Percentiles rank a stretch among this genome's conserved stretches.
These are phyloP conservation scores for Drosophila albomicans DNA, from an alignment of 1,140 invertebrate species.

Conservation along the genomic window DNA sequence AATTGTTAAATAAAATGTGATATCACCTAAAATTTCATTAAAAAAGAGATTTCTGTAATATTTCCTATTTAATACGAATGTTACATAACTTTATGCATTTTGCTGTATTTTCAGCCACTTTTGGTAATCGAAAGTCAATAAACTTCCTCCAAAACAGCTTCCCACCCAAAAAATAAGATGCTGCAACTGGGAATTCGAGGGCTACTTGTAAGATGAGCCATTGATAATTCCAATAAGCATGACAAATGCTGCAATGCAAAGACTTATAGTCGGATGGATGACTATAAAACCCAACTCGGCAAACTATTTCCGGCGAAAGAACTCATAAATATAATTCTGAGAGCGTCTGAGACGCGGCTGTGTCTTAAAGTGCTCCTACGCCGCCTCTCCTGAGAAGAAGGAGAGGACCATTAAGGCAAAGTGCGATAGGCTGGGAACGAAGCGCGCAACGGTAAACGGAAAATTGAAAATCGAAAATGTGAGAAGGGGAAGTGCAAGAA, in stretches of 20 bases:
- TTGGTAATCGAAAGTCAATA: background rate
- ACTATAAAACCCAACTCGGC: conserved; percentile 44
- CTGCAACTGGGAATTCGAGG: conserved; percentile 14
- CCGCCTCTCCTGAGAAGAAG: background rate
- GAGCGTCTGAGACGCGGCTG: conserved; percentile 46
- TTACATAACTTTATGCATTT: background rate
- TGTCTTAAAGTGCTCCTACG: conserved; percentile 41
- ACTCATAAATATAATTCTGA: conserved; percentile 62
- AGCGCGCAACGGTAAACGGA: conserved; percentile 57
- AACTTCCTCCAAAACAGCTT: background rate
- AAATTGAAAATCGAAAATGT: conserved; percentile 50
- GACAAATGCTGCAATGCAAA: conserved; percentile 33
- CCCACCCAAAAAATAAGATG: conserved; percentile 1
- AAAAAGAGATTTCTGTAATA: no score
- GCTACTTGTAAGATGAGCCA: conserved; percentile 37
- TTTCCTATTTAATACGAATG: no score
- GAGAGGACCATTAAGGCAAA: conserved; percentile 67
- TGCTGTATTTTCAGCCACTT: background rate
- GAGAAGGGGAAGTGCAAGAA: background rate
- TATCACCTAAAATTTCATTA: no score
- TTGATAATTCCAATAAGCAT: conserved; percentile 75
- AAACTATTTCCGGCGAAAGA: conserved; percentile 66
- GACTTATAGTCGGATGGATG: background rate
- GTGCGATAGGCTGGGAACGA: conserved; percentile 54
- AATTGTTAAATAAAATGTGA: background rate